phyloP scores from a whole-genome alignment of 2,888 invertebrate species.

The Amiota minor region DNA sequence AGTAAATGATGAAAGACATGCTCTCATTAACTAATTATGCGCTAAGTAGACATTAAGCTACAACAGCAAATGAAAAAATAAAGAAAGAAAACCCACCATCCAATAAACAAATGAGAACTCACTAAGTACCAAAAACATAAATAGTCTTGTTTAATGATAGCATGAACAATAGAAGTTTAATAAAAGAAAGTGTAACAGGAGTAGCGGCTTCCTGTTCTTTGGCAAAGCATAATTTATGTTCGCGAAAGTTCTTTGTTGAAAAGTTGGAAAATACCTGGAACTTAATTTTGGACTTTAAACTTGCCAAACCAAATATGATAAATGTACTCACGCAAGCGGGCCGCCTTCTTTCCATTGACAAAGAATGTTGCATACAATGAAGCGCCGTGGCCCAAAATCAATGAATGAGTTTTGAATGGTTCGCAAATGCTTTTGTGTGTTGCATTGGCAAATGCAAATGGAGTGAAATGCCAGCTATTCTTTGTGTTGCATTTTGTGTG shows the following conservation, averaged over 20 bases:
- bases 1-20: not conserved
- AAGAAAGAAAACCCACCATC: not conserved
- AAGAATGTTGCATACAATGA: conserved; percentile 3
- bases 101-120: not conserved
- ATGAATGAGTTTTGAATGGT: not conserved
- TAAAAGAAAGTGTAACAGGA: conserved; percentile 33
- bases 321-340: conserved; percentile 54
- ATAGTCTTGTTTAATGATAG: not conserved
- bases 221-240: conserved; percentile 55
- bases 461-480: conserved; percentile 23
- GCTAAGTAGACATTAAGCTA: conserved; percentile 59
- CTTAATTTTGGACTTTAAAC: conserved; percentile 67
- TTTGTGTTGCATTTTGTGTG: conserved; percentile 11
- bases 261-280: conserved; percentile 65
- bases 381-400: not conserved
- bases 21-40: conserved; percentile 59
- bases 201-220: conserved; percentile 10
- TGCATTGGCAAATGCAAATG: conserved; percentile 48
- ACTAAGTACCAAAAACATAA: not conserved
- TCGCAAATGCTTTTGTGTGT: conserved; percentile 23
- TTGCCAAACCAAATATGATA: conserved; percentile 59
- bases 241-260: conserved; percentile 66
- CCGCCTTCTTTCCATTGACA: no score
- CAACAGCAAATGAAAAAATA: conserved; percentile 35
- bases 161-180: conserved; percentile 10